Percentiles rank a stretch among this genome's conserved stretches.
Conservation (phyloP, 1,140 invertebrate species). For the Drosophila burlai region DNA sequence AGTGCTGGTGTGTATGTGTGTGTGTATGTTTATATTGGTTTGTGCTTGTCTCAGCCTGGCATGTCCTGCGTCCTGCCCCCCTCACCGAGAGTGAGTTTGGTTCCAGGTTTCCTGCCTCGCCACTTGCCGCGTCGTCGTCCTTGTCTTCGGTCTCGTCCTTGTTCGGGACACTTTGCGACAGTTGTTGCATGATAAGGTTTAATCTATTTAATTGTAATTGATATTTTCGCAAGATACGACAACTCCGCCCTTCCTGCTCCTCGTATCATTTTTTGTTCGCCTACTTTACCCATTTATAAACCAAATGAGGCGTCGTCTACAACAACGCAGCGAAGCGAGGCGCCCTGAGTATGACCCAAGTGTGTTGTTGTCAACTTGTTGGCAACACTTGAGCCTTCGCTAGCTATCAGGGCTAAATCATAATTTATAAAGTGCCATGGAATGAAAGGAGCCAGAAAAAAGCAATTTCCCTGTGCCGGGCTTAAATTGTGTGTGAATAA, state of each 20-base stretch:
- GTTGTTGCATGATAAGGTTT: conserved; percentile 83
- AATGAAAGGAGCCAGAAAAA: conserved; percentile 20
- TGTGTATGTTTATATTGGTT: conserved; percentile 53
- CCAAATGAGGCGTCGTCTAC: conserved; percentile 67
- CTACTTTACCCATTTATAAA: conserved; percentile 67
- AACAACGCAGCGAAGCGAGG: conserved; percentile 4
- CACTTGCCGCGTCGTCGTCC: conserved; percentile 25
- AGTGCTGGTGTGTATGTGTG: conserved; percentile 26
- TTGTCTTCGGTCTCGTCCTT: conserved; percentile 52
- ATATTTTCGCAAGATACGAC: conserved; percentile 80
- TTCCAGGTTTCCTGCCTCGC: conserved; percentile 57
- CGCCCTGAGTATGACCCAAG: conserved; percentile 1
- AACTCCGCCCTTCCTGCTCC: conserved; percentile 39
- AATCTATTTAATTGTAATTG: conserved; percentile 84
- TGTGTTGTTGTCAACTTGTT: conserved; percentile 46
- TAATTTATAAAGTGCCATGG: conserved; percentile 52
- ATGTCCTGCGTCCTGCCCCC: conserved; percentile 24
- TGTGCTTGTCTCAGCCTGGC: conserved; percentile 53
- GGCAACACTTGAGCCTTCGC: conserved; percentile 43
- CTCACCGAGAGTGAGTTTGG: conserved; percentile 43
- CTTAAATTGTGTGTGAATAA: conserved; percentile 17
- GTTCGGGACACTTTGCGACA: conserved; percentile 78
- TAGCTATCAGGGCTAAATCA: conserved; percentile 44
- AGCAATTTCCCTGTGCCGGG: conserved; percentile 14
- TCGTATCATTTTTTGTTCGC: conserved; percentile 16